Evolutionary conservation across 2,797 vertebrate genomes (phyloP).

Genomic region (Microctenopoma stevenorrisi): DNA sequence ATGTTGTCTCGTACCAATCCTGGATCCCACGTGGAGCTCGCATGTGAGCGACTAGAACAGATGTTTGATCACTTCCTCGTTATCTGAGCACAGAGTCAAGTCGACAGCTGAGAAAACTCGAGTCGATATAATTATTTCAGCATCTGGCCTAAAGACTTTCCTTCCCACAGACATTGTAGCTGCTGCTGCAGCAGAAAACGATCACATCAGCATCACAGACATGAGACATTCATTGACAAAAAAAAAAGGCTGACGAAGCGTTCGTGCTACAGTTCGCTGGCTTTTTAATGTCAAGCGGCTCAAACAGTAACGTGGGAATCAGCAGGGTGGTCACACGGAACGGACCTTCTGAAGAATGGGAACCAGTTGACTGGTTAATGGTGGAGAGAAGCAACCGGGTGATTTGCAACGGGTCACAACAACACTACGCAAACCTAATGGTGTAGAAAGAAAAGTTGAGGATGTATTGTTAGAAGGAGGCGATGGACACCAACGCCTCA

Average conservation of each 20-base stretch:
- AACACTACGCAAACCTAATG: not conserved
- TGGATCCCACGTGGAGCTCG: no score
- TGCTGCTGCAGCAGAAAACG: not conserved
- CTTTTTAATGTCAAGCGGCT: not conserved
- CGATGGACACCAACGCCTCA: no score
- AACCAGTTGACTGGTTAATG: not conserved
- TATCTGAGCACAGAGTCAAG: not conserved
- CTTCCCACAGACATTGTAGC: not conserved
- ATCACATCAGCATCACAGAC: not conserved
- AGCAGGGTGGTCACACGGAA: slow-evolving; percentile 3
- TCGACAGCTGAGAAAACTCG: not conserved
- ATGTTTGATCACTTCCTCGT: not conserved
- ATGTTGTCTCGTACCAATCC: no score
- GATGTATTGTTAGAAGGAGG: no score
- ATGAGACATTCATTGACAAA: slow-evolving; percentile 19
- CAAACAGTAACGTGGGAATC: not conserved
- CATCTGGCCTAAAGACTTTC: not conserved
- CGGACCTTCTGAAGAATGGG: not conserved
- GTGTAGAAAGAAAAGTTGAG: not conserved
- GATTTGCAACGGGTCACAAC: not conserved
- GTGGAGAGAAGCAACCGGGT: not conserved
- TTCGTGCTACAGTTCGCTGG: not conserved
- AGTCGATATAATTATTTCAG: not conserved
- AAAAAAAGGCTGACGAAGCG: slow-evolving; percentile 6
- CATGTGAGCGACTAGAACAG: not conserved